Evolutionary conservation across 1,140 invertebrate species (phyloP).

Genomic region (Prorops nasuta): DNA sequence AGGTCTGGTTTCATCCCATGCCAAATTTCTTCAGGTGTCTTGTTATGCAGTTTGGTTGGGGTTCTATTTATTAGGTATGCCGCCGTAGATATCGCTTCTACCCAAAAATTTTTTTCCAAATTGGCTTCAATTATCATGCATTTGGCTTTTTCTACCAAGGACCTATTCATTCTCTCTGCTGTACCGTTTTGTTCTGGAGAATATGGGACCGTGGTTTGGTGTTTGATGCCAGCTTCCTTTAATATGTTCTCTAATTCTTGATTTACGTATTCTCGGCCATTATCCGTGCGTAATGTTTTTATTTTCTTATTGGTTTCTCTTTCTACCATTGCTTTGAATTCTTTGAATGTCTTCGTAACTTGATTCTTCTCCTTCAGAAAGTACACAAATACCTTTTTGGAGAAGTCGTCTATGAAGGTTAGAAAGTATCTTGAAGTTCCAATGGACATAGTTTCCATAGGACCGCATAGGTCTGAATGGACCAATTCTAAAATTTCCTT

Average conservation of each 20-base stretch:
- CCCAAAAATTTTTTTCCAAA: slow-evolving; percentile 39
- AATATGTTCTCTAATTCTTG: slow-evolving; percentile 32
- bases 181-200: slow-evolving; percentile 46
- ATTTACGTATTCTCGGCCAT: slow-evolving; percentile 41
- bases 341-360: slow-evolving; percentile 33
- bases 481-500: slow-evolving; percentile 20
- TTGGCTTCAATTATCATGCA: slow-evolving; percentile 33
- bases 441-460: slow-evolving; percentile 25
- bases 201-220: slow-evolving; percentile 37
- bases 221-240: slow-evolving; percentile 34
- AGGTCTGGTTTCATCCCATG: slow-evolving; percentile 27
- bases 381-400: slow-evolving; percentile 34
- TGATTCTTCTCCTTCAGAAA: slow-evolving; percentile 37
- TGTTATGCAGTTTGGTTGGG: slow-evolving; percentile 19
- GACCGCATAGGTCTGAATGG: slow-evolving; percentile 34
- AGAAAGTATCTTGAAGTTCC: slow-evolving; percentile 37
- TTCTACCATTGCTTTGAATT: slow-evolving; percentile 38
- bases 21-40: slow-evolving; percentile 40
- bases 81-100: slow-evolving; percentile 35
- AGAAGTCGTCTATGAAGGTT: slow-evolving; percentile 39
- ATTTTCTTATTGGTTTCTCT: slow-evolving; percentile 37
- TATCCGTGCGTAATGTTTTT: slow-evolving; percentile 38
- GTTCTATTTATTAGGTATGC: slow-evolving; percentile 21
- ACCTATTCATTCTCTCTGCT: slow-evolving; percentile 39
- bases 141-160: too few species aligned